Evolutionary conservation across 2,113 vertebrate genomes (phyloP).

Genomic region (Forbesichthys papilliferus): DNA sequence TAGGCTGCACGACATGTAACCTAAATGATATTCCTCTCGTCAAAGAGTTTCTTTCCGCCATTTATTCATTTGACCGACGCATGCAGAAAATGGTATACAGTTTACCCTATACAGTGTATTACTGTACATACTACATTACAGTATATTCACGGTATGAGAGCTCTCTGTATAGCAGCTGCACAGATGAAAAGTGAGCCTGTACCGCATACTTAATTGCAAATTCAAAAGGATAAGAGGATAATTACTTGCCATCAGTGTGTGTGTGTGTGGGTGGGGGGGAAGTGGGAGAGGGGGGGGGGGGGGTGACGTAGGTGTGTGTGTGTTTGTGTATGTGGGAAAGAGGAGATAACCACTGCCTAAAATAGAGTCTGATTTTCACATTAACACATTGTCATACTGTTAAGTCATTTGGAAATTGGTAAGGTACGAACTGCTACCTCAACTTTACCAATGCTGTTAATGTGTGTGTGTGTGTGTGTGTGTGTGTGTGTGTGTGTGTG

Average conservation of each 20-base stretch:
- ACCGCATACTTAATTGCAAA: slow-evolving; percentile 63
- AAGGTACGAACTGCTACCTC: slow-evolving; percentile 34
- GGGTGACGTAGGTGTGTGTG: slow-evolving; percentile 7
- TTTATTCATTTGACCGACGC: slow-evolving; percentile 16
- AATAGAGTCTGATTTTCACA: slow-evolving; percentile 67
- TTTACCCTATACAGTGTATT: slow-evolving; percentile 62
- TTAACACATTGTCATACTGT: slow-evolving; percentile 61
- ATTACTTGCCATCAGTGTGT: slow-evolving; percentile 40
- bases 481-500: slow-evolving; percentile 44
- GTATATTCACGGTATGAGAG: slow-evolving; percentile 35
- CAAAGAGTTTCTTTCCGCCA: slow-evolving; percentile 52
- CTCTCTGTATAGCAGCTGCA: slow-evolving; percentile 17
- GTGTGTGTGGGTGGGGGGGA: slow-evolving; percentile 24
- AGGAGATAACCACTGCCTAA: slow-evolving; percentile 50
- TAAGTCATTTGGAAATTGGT: slow-evolving; percentile 63
- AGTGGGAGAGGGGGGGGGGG: too few relatives aligned
- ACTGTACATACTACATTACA: slow-evolving; percentile 39
- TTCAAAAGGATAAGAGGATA: slow-evolving; percentile 63
- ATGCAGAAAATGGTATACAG: slow-evolving; percentile 43
- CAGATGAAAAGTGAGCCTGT: slow-evolving; percentile 41
- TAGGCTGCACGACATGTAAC: slow-evolving; percentile 49
- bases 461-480: slow-evolving; percentile 52
- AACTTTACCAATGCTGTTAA: slow-evolving; percentile 23
- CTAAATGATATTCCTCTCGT: slow-evolving; percentile 52
- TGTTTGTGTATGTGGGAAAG: slow-evolving; percentile 25